phyloP scores from a whole-genome alignment of 64 coral and sea anemone species.

The Actinia tenebrosa region DNA sequence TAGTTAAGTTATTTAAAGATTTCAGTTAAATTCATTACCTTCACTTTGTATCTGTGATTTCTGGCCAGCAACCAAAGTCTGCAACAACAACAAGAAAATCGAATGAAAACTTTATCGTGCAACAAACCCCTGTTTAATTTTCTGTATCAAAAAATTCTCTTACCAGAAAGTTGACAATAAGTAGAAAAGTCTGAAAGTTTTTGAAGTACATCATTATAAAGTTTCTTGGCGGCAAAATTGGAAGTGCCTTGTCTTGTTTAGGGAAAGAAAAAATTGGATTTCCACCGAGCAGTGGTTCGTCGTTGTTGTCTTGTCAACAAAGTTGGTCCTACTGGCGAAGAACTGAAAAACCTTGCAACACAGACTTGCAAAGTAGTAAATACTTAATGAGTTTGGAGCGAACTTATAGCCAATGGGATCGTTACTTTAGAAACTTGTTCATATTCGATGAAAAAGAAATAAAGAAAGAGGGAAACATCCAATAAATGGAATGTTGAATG shows the following conservation, averaged over 20 bases:
- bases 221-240: conserved; percentile 6
- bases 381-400: neutral
- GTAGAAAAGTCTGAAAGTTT: conserved; percentile 7
- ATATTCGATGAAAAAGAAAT: neutral
- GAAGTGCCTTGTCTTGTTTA: conserved; percentile 33
- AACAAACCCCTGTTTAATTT: neutral
- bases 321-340: neutral
- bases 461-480: neutral
- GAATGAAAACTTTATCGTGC: neutral
- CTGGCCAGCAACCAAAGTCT: conserved; percentile 7
- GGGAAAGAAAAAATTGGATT: neutral
- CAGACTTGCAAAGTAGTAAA: neutral
- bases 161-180: conserved; percentile 1
- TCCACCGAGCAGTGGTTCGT: conserved; percentile 5
- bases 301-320: neutral
- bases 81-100: neutral
- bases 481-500: neutral
- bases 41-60: neutral
- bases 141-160: neutral
- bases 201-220: neutral
- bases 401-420: neutral
- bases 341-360: neutral
- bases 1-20: neutral
- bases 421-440: neutral
- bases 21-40: neutral